Conservation (phyloP, 2,888 invertebrate species). For the Mythimna albipuncta region DNA sequence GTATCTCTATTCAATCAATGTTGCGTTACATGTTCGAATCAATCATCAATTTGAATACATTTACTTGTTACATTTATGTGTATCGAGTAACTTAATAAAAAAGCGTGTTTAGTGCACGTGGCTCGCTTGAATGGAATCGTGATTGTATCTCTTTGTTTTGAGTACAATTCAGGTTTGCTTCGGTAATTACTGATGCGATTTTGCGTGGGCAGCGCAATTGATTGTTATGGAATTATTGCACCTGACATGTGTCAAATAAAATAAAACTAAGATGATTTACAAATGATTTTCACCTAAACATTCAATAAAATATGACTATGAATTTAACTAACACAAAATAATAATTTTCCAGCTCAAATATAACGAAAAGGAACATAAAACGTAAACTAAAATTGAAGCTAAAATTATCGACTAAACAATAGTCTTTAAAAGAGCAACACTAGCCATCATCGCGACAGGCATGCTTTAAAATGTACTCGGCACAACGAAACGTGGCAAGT, state of each 20-base stretch:
- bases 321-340: slow-evolving; percentile 1
- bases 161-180: slow-evolving; percentile 45
- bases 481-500: slow-evolving; percentile 53
- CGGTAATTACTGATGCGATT: slow-evolving; percentile 29
- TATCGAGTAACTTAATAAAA: slow-evolving; percentile 77
- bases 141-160: slow-evolving; percentile 63
- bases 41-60: slow-evolving; percentile 90
- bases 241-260: background rate
- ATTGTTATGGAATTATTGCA: slow-evolving; percentile 11
- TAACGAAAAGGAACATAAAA: slow-evolving; percentile 24
- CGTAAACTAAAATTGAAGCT: slow-evolving; percentile 14
- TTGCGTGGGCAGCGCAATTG: slow-evolving; percentile 23
- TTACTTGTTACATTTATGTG: slow-evolving; percentile 72
- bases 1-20: slow-evolving; percentile 89
- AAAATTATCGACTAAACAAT: slow-evolving; percentile 47
- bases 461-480: slow-evolving; percentile 39
- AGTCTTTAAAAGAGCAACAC: slow-evolving; percentile 33
- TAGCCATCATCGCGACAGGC: slow-evolving; percentile 32
- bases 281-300: background rate
- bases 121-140: slow-evolving; percentile 75
- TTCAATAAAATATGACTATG: background rate
- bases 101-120: slow-evolving; percentile 65
- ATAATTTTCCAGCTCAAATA: background rate
- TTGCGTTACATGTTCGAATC: slow-evolving; percentile 85
- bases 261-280: background rate